These are phyloP conservation scores for Drosophila littoralis DNA, from an alignment of 1,140 invertebrate genomes.

Conservation along the genomic window DNA sequence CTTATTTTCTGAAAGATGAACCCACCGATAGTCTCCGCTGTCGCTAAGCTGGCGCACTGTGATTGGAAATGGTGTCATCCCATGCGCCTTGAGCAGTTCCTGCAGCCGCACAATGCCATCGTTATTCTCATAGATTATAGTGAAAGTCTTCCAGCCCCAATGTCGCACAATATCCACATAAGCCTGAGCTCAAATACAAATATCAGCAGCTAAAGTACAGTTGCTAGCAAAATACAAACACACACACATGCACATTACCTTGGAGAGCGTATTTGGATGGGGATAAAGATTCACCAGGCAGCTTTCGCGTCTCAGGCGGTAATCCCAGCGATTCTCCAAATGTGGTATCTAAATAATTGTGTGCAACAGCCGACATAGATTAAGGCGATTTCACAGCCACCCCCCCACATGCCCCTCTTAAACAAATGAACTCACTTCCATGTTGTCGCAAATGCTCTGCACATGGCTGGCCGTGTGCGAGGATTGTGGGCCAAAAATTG, in stretches of 20 bases:
- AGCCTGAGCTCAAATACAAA: slow-evolving; percentile 86
- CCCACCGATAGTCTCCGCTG: slow-evolving; percentile 91
- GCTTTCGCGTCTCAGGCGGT: slow-evolving; percentile 92
- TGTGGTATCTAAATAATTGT: slow-evolving; percentile 89
- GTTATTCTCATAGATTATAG: slow-evolving; percentile 97
- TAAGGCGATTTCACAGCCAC: slow-evolving; percentile 23
- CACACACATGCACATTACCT: slow-evolving; percentile 86
- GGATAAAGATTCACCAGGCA: slow-evolving; percentile 97
- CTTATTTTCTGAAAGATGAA: neutral
- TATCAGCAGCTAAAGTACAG: slow-evolving; percentile 23
- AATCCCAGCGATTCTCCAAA: slow-evolving; percentile 97
- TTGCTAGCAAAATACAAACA: slow-evolving; percentile 13
- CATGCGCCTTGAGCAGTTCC: slow-evolving; percentile 95
- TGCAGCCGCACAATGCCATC: slow-evolving; percentile 96
- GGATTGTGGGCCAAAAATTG: slow-evolving; percentile 97
- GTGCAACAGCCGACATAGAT: slow-evolving; percentile 18
- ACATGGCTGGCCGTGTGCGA: slow-evolving; percentile 95
- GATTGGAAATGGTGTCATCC: slow-evolving; percentile 92
- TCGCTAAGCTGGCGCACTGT: slow-evolving; percentile 92
- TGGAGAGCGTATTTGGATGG: slow-evolving; percentile 94
- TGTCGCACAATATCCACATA: slow-evolving; percentile 95
- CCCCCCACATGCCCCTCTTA: neutral
- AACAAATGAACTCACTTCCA: slow-evolving; percentile 87
- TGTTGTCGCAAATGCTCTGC: slow-evolving; percentile 97
- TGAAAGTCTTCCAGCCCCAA: slow-evolving; percentile 97